These are phyloP conservation scores for Mycetomoellerius zeteki DNA, from an alignment of 1,140 invertebrate genomes.

Conservation along the genomic window DNA sequence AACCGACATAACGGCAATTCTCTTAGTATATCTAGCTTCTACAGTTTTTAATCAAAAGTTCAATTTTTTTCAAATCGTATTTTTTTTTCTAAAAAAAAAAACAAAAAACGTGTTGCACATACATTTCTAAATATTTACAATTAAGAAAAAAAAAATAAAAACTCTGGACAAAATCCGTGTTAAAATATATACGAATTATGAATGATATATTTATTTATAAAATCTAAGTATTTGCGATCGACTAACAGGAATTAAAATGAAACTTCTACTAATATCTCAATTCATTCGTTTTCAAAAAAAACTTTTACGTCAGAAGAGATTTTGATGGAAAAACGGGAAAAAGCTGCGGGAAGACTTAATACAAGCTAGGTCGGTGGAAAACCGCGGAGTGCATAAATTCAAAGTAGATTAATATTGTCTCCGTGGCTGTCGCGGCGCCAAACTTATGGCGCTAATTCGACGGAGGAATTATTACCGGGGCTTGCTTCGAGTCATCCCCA, in stretches of 20 bases:
- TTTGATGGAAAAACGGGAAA: constrained; percentile 32
- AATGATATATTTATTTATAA: constrained; percentile 12
- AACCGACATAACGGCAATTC: constrained; percentile 66
- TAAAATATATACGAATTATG: neutral
- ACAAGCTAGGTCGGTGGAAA: constrained; percentile 68
- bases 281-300: neutral
- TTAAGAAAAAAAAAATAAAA: neutral
- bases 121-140: too few relatives aligned
- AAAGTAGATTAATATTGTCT: constrained; percentile 86
- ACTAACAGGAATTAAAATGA: neutral
- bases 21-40: constrained; percentile 22
- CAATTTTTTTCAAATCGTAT: neutral
- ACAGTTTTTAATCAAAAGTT: neutral
- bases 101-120: too few relatives aligned
- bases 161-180: neutral
- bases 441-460: constrained; percentile 86
- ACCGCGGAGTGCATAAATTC: constrained; percentile 82
- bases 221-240: neutral
- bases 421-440: constrained; percentile 82
- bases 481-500: constrained; percentile 66
- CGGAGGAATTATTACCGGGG: constrained; percentile 84
- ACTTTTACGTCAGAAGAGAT: neutral
- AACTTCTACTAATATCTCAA: neutral
- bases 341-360: constrained; percentile 64
- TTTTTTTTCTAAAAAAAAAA: too few relatives aligned